Percentiles rank a stretch among this genome's conserved stretches.
These are phyloP conservation scores for Perizoma flavofasciatum DNA, from an alignment of 2,888 invertebrate genomes.

Conservation along the genomic window DNA sequence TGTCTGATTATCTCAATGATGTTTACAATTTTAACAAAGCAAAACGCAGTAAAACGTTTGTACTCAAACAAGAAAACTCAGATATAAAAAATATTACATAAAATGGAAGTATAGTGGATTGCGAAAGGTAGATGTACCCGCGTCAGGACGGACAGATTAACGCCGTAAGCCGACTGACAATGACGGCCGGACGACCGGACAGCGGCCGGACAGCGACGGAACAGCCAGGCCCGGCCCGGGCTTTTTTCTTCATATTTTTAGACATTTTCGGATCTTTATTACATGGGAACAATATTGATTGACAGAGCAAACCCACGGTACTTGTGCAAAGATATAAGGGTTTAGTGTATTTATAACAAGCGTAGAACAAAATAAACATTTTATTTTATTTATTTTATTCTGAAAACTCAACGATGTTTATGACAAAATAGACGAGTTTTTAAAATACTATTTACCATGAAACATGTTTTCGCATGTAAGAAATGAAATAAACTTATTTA, in stretches of 20 bases:
- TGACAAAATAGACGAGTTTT: too few relatives aligned
- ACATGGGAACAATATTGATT: conserved; percentile 27
- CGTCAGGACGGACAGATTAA: conserved; percentile 62
- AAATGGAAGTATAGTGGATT: conserved; percentile 24
- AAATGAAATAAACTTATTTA: too few relatives aligned
- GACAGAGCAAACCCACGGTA: conserved; percentile 4
- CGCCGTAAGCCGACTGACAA: conserved; percentile 50
- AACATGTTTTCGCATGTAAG: too few relatives aligned
- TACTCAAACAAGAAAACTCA: too few relatives aligned
- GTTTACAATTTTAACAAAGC: too few relatives aligned
- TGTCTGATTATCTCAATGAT: too few relatives aligned
- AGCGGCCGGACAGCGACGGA: conserved; percentile 17
- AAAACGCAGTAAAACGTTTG: conserved; percentile 2
- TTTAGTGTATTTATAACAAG: neutral
- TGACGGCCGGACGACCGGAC: conserved; percentile 36
- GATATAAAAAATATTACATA: conserved; percentile 22
- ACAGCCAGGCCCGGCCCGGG: conserved; percentile 6
- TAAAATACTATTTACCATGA: too few relatives aligned
- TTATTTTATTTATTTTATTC: too few relatives aligned
- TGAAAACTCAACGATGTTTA: too few relatives aligned
- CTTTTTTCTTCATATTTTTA: conserved; percentile 31
- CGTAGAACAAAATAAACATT: neutral
- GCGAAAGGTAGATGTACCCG: conserved; percentile 41
- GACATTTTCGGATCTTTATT: conserved; percentile 22
- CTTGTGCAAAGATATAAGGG: conserved; percentile 1